These are phyloP conservation scores for human (Homo sapiens) DNA, from an alignment of 2,113 vertebrate species.

Conservation along the genomic window DNA sequence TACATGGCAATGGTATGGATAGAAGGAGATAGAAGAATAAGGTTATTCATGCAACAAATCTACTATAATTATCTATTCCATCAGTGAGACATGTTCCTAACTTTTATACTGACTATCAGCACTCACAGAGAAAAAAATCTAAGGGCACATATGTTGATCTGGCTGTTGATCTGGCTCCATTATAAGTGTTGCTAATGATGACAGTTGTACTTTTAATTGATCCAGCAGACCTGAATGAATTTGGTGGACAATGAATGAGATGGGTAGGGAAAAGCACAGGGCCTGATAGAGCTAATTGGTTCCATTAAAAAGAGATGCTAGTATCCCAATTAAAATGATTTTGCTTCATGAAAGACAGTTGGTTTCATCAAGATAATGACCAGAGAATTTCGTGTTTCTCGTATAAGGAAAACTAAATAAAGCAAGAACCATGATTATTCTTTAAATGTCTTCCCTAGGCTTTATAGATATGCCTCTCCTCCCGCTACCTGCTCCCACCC, in stretches of 20 bases:
- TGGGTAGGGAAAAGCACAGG: not conserved
- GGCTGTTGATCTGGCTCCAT: not conserved
- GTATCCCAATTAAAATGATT: constrained; percentile 65
- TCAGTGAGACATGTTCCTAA: not conserved
- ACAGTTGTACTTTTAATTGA: not conserved
- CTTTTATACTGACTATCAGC: not conserved
- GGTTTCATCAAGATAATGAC: not conserved
- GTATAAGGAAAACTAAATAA: constrained; percentile 43
- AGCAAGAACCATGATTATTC: not conserved
- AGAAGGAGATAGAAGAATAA: not conserved
- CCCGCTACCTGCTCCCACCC: not conserved
- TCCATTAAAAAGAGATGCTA: constrained; percentile 33
- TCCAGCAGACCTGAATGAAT: not conserved
- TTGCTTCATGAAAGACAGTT: constrained; percentile 53
- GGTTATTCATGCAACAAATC: not conserved
- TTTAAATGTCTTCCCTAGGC: not conserved
- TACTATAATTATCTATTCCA: not conserved
- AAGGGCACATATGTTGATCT: not conserved
- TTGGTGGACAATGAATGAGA: not conserved
- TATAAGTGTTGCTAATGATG: not conserved
- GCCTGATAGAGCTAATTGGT: constrained; percentile 18
- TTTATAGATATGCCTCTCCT: not conserved
- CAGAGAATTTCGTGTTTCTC: constrained; percentile 53
- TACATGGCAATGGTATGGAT: not conserved
- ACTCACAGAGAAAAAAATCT: not conserved